Percentiles rank a stretch among this genome's conserved stretches.
Evolutionary conservation across 1,140 invertebrate species (phyloP).

Genomic region (Xylocopa sonorina): DNA sequence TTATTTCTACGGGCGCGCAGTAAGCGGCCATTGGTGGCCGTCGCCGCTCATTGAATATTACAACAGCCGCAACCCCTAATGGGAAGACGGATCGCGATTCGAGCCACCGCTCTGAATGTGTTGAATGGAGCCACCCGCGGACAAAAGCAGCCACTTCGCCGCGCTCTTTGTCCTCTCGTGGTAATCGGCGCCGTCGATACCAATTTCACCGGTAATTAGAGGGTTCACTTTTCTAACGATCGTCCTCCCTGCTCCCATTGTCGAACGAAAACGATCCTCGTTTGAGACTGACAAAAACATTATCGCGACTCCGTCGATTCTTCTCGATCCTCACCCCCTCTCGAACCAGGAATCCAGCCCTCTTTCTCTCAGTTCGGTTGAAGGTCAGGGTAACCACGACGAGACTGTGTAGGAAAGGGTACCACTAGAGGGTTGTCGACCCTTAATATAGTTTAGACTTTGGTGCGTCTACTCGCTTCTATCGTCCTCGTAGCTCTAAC

Average conservation of each 20-base stretch:
- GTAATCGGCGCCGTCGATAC: conserved; percentile 62
- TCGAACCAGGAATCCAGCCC: no score
- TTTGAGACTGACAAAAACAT: conserved; percentile 13
- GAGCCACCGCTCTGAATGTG: conserved; percentile 47
- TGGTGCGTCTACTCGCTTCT: no score
- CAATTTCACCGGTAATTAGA: conserved; percentile 62
- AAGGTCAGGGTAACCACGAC: no score
- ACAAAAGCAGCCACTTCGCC: conserved; percentile 60
- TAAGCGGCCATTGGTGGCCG: not conserved
- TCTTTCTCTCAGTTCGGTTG: no score
- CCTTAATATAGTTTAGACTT: no score
- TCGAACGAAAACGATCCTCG: conserved; percentile 6
- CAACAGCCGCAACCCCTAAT: conserved; percentile 48
- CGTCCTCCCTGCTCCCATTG: conserved; percentile 12
- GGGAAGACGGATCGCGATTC: conserved; percentile 52
- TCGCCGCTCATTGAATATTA: conserved; percentile 40
- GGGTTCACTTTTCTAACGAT: conserved; percentile 41
- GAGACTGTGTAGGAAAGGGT: no score
- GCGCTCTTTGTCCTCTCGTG: conserved; percentile 51
- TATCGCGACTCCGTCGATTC: not conserved
- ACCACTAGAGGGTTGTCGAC: no score
- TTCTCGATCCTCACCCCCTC: no score
- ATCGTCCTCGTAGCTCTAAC: no score
- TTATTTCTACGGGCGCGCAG: not conserved
- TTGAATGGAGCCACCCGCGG: conserved; percentile 47